Percentiles rank a stretch among this genome's conserved stretches.
Conservation (phyloP, 2,888 invertebrate genomes). For the Diplolepis rosae region DNA sequence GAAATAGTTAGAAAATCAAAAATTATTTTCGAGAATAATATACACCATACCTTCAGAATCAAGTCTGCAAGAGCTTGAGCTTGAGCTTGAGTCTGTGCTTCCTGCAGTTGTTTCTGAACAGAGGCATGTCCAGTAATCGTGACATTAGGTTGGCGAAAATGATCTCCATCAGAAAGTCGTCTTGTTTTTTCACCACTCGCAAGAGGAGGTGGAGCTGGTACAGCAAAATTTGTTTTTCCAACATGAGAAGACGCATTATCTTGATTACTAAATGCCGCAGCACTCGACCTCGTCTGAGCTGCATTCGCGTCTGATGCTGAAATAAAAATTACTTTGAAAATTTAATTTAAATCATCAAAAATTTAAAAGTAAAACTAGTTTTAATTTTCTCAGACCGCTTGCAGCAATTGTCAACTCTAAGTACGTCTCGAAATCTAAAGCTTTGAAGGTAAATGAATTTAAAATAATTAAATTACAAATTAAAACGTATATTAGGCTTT, state of each 20-base stretch:
- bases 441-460: background rate
- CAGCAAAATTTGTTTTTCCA: conserved; percentile 75
- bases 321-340: conserved; percentile 32
- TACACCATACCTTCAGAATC: conserved; percentile 77
- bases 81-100: conserved; percentile 77
- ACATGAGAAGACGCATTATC: conserved; percentile 60
- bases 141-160: conserved; percentile 74
- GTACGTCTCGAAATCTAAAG: no score
- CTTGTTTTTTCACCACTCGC: conserved; percentile 74
- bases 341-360: background rate
- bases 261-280: conserved; percentile 62
- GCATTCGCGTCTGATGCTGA: conserved; percentile 69
- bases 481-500: background rate
- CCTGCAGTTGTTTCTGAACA: conserved; percentile 70
- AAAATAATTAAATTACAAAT: background rate
- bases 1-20: no score
- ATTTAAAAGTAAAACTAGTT: no score
- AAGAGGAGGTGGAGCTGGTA: conserved; percentile 77
- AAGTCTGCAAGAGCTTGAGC: conserved; percentile 88
- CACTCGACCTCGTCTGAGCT: conserved; percentile 62
- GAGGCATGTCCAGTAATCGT: conserved; percentile 63
- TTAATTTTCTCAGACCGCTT: no score
- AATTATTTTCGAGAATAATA: background rate
- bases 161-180: conserved; percentile 78
- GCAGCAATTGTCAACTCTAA: no score